Conservation (phyloP, 2,888 invertebrate genomes). For the Netelia inedita region DNA sequence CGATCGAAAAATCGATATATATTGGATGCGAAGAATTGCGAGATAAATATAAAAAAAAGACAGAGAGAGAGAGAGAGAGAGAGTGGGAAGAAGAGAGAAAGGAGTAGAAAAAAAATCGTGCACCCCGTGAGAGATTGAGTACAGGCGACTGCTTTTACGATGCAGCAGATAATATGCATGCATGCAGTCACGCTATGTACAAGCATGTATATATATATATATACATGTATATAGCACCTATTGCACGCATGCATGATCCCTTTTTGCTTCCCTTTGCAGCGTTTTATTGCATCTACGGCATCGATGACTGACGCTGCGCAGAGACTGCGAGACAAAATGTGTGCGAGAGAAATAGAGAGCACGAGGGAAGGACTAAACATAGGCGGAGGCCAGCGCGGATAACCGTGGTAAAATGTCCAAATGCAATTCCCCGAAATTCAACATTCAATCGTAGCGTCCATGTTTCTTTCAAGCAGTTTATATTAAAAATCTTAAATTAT, state of each 20-base stretch:
- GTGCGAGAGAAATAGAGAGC: slow-evolving; percentile 11
- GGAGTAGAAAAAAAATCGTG: slow-evolving; percentile 1
- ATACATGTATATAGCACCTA: background rate
- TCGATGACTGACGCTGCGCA: slow-evolving; percentile 2
- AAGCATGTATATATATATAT: background rate
- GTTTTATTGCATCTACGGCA: slow-evolving; percentile 21
- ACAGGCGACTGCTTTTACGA: slow-evolving; percentile 15
- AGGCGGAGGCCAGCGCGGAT: background rate
- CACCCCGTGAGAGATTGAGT: slow-evolving; percentile 9
- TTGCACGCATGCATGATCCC: slow-evolving; percentile 19
- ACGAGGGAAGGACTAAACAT: background rate
- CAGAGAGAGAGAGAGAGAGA: no score
- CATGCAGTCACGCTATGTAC: background rate
- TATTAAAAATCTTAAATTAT: no score
- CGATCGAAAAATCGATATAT: background rate
- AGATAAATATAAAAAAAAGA: no score
- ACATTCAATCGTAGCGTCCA: no score
- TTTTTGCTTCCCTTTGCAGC: background rate
- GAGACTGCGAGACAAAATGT: background rate
- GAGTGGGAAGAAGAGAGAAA: background rate
- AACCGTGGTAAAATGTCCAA: no score
- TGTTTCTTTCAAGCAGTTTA: no score
- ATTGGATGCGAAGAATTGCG: background rate
- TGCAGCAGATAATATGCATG: background rate
- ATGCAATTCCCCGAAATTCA: no score